phyloP scores from a whole-genome alignment of 2,888 invertebrate species.

The Cenopis cana region DNA sequence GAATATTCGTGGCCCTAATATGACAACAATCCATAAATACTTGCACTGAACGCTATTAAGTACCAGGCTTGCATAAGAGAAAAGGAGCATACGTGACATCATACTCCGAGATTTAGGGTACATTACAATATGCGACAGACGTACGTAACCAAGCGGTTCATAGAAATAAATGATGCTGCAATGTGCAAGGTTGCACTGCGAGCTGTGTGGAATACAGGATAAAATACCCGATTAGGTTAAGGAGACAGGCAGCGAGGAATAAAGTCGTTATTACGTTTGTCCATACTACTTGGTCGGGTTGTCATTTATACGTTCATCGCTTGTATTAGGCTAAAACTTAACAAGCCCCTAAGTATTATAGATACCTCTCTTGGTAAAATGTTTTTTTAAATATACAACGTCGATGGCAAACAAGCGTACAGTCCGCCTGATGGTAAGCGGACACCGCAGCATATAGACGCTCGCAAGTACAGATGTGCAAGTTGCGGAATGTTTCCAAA shows the following conservation, averaged over 20 bases:
- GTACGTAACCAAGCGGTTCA: slow-evolving; percentile 12
- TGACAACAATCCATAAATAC: too few species aligned
- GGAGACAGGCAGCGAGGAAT: not conserved
- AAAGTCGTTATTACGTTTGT: not conserved
- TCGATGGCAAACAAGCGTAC: too few species aligned
- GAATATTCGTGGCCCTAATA: too few species aligned
- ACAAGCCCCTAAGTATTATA: too few species aligned
- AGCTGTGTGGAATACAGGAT: slow-evolving; percentile 11
- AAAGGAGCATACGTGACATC: slow-evolving; percentile 13
- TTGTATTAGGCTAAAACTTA: too few species aligned
- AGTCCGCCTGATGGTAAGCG: too few species aligned
- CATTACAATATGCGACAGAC: slow-evolving; percentile 19
- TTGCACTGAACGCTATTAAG: not conserved
- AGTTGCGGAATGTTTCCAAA: too few species aligned
- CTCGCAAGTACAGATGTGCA: too few species aligned
- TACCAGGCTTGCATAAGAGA: slow-evolving; percentile 1
- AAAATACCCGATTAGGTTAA: not conserved
- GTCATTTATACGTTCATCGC: not conserved
- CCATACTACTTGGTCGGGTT: not conserved
- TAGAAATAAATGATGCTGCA: slow-evolving; percentile 15
- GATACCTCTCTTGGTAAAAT: too few species aligned
- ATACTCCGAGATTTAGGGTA: slow-evolving; percentile 12
- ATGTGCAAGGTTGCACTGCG: slow-evolving; percentile 16
- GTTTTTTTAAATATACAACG: too few species aligned
- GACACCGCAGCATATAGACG: too few species aligned